phyloP scores from a whole-genome alignment of 2,797 vertebrate genomes.

The Craterocephalus amniculus region DNA sequence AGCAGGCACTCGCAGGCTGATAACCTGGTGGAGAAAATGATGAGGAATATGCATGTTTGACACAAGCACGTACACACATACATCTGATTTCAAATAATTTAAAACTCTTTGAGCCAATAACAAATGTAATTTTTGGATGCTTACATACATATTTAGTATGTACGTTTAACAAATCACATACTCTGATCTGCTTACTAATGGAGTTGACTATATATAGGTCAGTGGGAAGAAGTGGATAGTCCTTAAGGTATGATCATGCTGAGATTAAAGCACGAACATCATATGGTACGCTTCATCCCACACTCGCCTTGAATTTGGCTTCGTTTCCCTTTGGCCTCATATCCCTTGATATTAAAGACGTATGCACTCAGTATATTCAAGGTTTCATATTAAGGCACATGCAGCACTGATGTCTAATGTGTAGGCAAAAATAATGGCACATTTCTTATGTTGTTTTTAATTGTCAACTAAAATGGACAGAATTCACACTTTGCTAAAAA shows the following conservation, averaged over 20 bases:
- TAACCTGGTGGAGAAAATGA: conserved; percentile 32
- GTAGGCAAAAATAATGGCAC: conserved; percentile 25
- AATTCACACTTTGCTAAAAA: conserved; percentile 18
- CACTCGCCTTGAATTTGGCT: conserved; percentile 31
- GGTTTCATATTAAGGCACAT: conserved; percentile 24
- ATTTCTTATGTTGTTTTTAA: conserved; percentile 34
- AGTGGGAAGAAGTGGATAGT: conserved; percentile 38
- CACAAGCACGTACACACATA: conserved; percentile 24
- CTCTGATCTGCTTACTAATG: conserved; percentile 29
- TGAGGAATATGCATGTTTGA: conserved; percentile 37
- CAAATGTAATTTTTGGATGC: conserved; percentile 36
- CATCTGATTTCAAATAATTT: conserved; percentile 12
- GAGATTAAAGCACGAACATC: conserved; percentile 58
- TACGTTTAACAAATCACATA: conserved; percentile 28
- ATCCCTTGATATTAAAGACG: conserved; percentile 57
- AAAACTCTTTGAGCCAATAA: conserved; percentile 12
- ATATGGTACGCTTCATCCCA: conserved; percentile 29
- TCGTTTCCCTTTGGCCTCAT: conserved; percentile 41
- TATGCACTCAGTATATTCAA: conserved; percentile 39
- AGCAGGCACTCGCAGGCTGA: conserved; percentile 20
- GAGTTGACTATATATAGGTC: conserved; percentile 42
- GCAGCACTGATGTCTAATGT: conserved; percentile 32
- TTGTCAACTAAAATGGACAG: conserved; percentile 51
- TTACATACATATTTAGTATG: conserved; percentile 17
- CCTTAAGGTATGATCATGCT: conserved; percentile 43